Evolutionary conservation across 2,888 invertebrate genomes (phyloP), one percentile per base, ranked within the genome.

Genomic region (Dromius quadrimaculatus): DNA sequence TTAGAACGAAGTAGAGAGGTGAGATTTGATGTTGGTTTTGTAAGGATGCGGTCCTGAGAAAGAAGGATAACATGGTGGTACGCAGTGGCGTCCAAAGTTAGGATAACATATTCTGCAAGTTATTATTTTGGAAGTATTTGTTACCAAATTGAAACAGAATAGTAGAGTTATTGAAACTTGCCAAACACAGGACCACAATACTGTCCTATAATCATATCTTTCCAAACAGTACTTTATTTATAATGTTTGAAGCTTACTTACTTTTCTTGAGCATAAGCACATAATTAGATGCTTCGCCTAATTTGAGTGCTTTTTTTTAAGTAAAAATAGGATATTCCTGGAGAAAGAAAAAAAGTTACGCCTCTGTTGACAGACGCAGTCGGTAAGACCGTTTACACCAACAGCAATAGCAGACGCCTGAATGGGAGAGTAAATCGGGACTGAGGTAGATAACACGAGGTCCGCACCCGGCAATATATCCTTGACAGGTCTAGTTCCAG

Each of bases 11-110:
- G n/a, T n/a, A n/a, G n/a, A 41, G 41, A 61, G 61, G 61, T 61
- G 36, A 61, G 61, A 38, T 61, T 61, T 61, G 61, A 61, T 61
- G 61, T 61, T 61, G 38, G 36, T 61, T 61, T 61, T 61, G 38
- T 38, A 22, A 22, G 50, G 50, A 50, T 23, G 50, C 50, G 50
- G n/a, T 23, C 47, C 23, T 13, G 50, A 13, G 15, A n/a, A 28
- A 23, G 15, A n/a, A 28, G 50, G 15, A 50, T 50, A 50, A 50
- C 22, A 50, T n/a, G 50, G 20, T 47, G 20, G 28, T 2, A 9
- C 3, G 1, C 50, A 50, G 50, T 50, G 50, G 6, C 50, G 50
- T 20, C 6, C 23, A 22, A 22, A 6, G 13, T 2, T 19, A 15
- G 15, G 11, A 36, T 36, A 36, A 11, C 28, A 11, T 38, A 38